These are phyloP conservation scores for Aphidius colemani DNA, from an alignment of 2,888 invertebrate species.

Conservation along the genomic window DNA sequence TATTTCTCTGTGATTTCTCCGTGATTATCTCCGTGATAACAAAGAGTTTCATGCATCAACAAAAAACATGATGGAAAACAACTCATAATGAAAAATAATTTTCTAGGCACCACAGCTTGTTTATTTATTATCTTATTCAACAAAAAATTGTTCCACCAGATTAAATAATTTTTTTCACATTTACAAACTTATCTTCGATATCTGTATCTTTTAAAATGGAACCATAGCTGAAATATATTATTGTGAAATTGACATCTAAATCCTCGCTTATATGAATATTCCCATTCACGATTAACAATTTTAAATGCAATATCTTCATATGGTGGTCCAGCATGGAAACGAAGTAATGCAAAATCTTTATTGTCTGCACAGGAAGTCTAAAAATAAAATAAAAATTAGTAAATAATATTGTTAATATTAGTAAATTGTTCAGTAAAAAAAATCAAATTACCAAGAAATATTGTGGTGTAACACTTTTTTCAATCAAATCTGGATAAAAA, in stretches of 20 bases:
- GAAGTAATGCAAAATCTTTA: constrained; percentile 89
- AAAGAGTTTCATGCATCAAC: no score
- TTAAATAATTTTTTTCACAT: neutral
- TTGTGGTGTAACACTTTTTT: constrained; percentile 88
- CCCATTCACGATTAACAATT: constrained; percentile 99
- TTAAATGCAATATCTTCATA: constrained; percentile 99
- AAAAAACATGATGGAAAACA: no score
- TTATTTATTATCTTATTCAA: neutral
- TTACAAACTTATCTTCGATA: constrained; percentile 73
- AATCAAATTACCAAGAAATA: constrained; percentile 76
- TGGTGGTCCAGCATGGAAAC: constrained; percentile 98
- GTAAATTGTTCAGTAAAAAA: neutral
- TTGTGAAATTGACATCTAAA: constrained; percentile 99
- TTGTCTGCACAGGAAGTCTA: constrained; percentile 90
- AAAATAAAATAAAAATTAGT: constrained; percentile 3
- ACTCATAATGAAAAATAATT: no score
- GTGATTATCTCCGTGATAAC: no score
- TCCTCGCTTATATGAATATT: constrained; percentile 96
- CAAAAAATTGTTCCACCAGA: neutral
- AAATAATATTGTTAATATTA: neutral
- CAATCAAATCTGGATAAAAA: constrained; percentile 98
- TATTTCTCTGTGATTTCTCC: no score
- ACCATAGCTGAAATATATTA: constrained; percentile 99
- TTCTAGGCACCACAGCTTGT: no score
- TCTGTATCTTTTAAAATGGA: constrained; percentile 97